Evolutionary conservation across 2,113 vertebrate genomes (phyloP).

Genomic region (Pipa parva): DNA sequence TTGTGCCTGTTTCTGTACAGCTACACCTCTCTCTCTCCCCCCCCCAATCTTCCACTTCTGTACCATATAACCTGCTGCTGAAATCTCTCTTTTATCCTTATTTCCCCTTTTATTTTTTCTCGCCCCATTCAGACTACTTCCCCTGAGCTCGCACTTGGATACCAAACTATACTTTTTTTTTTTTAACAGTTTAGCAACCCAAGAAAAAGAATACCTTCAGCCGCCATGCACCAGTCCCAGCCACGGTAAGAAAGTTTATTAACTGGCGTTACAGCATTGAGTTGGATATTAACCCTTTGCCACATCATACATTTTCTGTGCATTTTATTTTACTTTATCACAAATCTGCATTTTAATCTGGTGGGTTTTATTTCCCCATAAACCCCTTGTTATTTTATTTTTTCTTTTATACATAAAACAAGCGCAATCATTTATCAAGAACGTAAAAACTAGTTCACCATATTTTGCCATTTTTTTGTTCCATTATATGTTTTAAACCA

Average conservation of each 20-base stretch:
- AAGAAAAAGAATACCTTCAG: neutral
- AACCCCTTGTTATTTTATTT: too few species aligned
- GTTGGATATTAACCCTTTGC: too few species aligned
- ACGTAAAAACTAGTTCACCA: too few species aligned
- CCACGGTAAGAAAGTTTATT: conserved; percentile 34
- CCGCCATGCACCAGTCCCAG: conserved; percentile 33
- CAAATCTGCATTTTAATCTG: too few species aligned
- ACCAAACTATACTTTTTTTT: neutral
- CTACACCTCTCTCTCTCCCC: neutral
- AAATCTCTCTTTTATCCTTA: neutral
- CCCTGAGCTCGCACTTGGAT: neutral
- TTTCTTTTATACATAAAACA: too few species aligned
- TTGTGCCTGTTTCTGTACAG: too few species aligned
- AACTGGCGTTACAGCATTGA: too few species aligned
- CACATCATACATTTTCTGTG: neutral
- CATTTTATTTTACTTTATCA: neutral
- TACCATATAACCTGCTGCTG: neutral
- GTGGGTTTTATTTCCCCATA: too few species aligned
- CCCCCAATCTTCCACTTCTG: neutral
- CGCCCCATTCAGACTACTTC: neutral
- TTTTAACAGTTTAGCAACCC: too few species aligned
- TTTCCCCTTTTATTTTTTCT: neutral
- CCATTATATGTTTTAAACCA: too few species aligned
- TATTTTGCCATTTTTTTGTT: too few species aligned
- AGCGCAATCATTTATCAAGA: too few species aligned